Base-by-base conservation (phyloP, 2,888 invertebrate species). In the Antitype chi region DNA sequence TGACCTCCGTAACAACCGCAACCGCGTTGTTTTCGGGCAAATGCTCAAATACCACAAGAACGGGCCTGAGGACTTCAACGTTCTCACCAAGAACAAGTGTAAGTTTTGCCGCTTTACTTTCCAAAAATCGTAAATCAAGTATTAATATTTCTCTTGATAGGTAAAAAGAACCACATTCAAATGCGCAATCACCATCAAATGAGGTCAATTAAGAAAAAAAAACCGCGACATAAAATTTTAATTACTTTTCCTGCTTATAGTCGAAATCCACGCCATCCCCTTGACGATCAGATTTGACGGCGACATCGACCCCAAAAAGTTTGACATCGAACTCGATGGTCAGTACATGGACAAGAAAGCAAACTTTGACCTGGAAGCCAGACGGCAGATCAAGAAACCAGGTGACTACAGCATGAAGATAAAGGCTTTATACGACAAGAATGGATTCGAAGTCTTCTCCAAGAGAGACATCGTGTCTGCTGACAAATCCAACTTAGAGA, bases 401-500 rank as follows among this genome's bases (percentile, higher is more conserved):
- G 95, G 95, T 62, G 97, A 97, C 87, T 96, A 96, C 88, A 94
- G 92, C 76, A 79, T 95, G 1, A 96, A 96, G 84, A 23, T 96
- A 0, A 90, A 89, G 59, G 91, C 94, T 6, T 86, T 89, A 32
- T 75, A 90, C 0, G 93, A 96, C 87, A 94, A 93, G 47, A 91
- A 93, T 59, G 93, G 94, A 6, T 28, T 96, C 0, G 97, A 97
- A 84, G 77, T 97, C 0, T 96, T 97, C 82, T 94, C 97, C 0
- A 97, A 97, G 85, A 96, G 98, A 28, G 97, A 97, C 62, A 95
- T 97, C 5, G 90, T 97, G 0, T 97, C 97, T 0, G 92, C 94
- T 23, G 96, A 97, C 52, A 97, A 97, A 89, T 97, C 97, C 1
- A 98, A 98, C 89, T 96, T 97, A 62, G 96, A 97, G 62, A 97